These are phyloP conservation scores for Pangasius djambal DNA, from an alignment of 2,797 vertebrate genomes.

Conservation along the genomic window DNA sequence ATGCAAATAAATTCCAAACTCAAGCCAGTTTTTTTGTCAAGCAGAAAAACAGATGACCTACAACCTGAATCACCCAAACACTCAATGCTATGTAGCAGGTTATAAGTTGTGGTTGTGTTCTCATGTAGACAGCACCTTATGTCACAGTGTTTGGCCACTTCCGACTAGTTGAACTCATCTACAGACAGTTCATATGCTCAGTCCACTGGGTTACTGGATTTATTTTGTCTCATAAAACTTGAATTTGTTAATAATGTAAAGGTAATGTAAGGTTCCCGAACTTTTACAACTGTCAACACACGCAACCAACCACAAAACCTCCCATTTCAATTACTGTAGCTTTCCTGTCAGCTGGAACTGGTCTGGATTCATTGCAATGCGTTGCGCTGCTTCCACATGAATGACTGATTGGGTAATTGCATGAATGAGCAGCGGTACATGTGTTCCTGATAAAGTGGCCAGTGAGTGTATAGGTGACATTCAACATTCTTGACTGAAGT, in stretches of 20 bases:
- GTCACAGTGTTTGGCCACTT: neutral
- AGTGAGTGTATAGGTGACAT: neutral
- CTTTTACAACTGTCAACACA: neutral
- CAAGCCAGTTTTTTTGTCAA: neutral
- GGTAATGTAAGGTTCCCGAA: neutral
- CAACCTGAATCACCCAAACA: neutral
- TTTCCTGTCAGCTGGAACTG: neutral
- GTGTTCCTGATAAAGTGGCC: neutral
- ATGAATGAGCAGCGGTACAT: neutral
- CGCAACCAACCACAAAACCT: too few species aligned
- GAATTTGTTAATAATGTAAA: neutral
- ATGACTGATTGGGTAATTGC: neutral
- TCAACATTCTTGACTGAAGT: neutral
- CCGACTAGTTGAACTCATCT: neutral
- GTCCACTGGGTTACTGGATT: neutral
- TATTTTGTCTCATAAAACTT: neutral
- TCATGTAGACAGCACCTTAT: conserved; percentile 50
- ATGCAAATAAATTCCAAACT: neutral
- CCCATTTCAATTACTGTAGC: neutral
- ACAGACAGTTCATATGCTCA: neutral
- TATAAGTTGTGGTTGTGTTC: conserved; percentile 40
- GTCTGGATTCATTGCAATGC: neutral
- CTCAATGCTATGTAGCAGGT: neutral
- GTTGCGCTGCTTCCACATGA: neutral
- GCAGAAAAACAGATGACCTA: conserved; percentile 8